Percentiles rank a stretch among this genome's conserved stretches.
Evolutionary conservation across 2,888 invertebrate species (phyloP).

Genomic region (Automeris io): DNA sequence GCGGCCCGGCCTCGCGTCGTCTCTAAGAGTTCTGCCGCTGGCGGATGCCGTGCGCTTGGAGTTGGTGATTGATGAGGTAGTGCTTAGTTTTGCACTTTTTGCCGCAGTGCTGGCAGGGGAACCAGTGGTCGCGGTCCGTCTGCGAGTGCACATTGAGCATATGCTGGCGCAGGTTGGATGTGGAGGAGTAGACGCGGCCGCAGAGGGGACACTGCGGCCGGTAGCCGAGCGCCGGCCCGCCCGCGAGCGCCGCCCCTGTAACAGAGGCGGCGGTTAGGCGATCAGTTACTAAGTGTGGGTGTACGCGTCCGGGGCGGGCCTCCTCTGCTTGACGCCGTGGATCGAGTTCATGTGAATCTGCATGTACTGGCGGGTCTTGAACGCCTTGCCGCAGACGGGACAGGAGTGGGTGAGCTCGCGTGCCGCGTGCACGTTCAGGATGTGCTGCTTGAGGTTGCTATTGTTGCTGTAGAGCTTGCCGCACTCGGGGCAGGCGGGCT

Average conservation of each 20-base stretch:
- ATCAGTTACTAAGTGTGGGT: conserved; percentile 51
- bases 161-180: conserved; percentile 86
- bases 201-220: conserved; percentile 83
- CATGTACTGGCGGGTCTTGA: conserved; percentile 83
- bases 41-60: conserved; percentile 85
- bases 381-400: conserved; percentile 80
- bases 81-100: conserved; percentile 87
- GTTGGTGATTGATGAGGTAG: conserved; percentile 85
- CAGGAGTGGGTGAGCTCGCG: conserved; percentile 78
- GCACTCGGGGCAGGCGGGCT: conserved; percentile 81
- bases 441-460: conserved; percentile 83
- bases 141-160: conserved; percentile 85
- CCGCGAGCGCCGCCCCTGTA: conserved; percentile 80
- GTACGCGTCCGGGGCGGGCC: conserved; percentile 61
- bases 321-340: conserved; percentile 80
- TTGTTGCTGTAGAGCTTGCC: conserved; percentile 82
- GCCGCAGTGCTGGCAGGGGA: conserved; percentile 84
- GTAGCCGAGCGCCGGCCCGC: conserved; percentile 72
- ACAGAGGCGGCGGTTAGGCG: conserved; percentile 79
- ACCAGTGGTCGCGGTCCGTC: conserved; percentile 83
- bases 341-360: conserved; percentile 82
- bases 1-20: conserved; percentile 52
- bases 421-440: conserved; percentile 81
- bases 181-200: conserved; percentile 83
- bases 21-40: conserved; percentile 80